A percentile compares a stretch with the other conserved stretches of the same genome.
These are phyloP conservation scores for Clinocottus analis DNA, from an alignment of 2,113 vertebrate species.

Conservation along the genomic window DNA sequence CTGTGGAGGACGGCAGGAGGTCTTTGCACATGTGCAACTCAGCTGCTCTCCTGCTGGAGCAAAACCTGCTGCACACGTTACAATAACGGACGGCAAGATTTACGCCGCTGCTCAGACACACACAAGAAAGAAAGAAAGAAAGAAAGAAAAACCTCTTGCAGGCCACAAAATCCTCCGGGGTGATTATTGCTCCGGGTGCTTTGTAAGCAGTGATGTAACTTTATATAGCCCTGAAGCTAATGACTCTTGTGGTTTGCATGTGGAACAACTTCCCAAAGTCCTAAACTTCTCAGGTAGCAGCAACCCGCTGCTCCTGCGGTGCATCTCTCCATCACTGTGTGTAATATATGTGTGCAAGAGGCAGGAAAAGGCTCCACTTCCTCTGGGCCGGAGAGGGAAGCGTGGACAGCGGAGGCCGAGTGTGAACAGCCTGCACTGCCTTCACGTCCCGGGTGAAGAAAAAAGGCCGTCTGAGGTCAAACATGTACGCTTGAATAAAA, in stretches of 20 bases:
- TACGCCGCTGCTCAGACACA: conserved; percentile 77
- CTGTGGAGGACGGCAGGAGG: conserved; percentile 79
- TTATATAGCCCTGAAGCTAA: conserved; percentile 80
- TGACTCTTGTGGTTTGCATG: conserved; percentile 80
- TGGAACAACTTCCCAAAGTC: conserved; percentile 71
- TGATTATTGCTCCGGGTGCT: conserved; percentile 85
- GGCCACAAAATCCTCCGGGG: conserved; percentile 81
- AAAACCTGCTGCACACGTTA: conserved; percentile 80
- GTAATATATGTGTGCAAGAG: conserved; percentile 32
- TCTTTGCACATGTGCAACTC: conserved; percentile 86
- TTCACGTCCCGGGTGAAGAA: conserved; percentile 1
- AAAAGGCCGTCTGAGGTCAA: conserved; percentile 3
- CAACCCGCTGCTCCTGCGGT: conserved; percentile 43
- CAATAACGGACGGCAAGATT: conserved; percentile 87
- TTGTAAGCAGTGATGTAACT: conserved; percentile 71
- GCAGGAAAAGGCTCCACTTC: conserved; percentile 62
- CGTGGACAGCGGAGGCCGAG: conserved; percentile 31
- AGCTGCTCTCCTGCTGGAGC: conserved; percentile 81
- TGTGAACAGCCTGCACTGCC: conserved; percentile 17
- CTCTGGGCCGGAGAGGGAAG: conserved; percentile 53
- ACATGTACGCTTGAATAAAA: background rate
- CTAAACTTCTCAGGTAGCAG: conserved; percentile 59
- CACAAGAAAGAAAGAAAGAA: conserved; percentile 1
- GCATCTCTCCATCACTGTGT: conserved; percentile 35
- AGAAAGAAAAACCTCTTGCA: conserved; percentile 53